Conservation (phyloP, 2,888 invertebrate species). For the Sesamia inferens region DNA sequence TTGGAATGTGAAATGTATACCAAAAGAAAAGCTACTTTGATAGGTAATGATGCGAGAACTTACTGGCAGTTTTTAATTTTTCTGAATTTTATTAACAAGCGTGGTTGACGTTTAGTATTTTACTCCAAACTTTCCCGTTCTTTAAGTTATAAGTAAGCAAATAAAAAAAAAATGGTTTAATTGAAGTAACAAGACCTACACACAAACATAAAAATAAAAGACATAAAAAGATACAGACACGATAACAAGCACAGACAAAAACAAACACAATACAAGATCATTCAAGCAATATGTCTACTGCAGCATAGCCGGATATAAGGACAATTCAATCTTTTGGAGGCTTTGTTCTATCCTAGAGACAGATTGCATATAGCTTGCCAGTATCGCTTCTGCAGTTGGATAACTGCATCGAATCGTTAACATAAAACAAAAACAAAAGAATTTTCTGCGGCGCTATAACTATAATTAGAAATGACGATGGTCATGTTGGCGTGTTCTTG, state of each 20-base stretch:
- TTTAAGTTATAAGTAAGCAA: neutral
- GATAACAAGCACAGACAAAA: too few species aligned
- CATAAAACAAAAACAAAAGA: neutral
- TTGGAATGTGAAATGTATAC: conserved; percentile 32
- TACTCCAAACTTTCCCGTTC: neutral
- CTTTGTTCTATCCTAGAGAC: neutral
- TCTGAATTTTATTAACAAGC: neutral
- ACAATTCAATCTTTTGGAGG: neutral
- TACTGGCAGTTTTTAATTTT: conserved; percentile 10
- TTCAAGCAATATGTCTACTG: too few species aligned
- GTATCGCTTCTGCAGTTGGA: neutral
- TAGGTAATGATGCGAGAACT: conserved; percentile 30
- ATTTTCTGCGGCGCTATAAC: neutral
- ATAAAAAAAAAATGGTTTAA: too few species aligned
- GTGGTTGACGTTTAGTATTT: neutral
- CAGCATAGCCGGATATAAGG: too few species aligned
- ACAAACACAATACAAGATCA: too few species aligned
- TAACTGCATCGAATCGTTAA: neutral
- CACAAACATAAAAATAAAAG: too few species aligned
- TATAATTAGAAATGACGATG: neutral
- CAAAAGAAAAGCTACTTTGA: conserved; percentile 30
- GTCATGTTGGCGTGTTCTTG: neutral
- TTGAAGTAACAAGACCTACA: too few species aligned
- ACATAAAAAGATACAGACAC: too few species aligned
- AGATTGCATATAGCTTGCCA: neutral